Evolutionary conservation across 64 coral and sea anemone genomes (phyloP), one percentile per base, ranked within the genome.

Genomic region (Platygyra sinensis): DNA sequence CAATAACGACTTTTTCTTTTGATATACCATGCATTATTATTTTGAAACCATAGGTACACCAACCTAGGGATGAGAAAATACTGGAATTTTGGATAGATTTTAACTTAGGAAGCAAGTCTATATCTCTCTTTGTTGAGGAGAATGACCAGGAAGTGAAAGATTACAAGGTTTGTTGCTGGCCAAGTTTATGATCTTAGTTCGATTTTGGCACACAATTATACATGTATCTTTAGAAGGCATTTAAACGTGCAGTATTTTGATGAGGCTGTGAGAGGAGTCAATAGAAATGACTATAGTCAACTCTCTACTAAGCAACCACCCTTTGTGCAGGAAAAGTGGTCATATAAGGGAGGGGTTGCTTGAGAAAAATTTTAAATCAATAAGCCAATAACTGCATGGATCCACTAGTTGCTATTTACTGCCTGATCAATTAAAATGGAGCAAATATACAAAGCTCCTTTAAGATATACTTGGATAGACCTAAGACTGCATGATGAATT

Each of bases 81-180:
- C 10, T 2, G 5, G 81, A 85, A 5, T 85, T 85, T 85, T 85
- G 81, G 81, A 64, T 85, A 25, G 81, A 85, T 72, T 85, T 69
- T 39, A 85, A 85, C 81, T 50, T 71, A 10, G 33, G 62, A 51
- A 85, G 81, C 39, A 49, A 72, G 63, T 85, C 36, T 22, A 71
- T 85, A 8, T 71, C 62, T 1, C 61, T 85, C 8, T 69, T 69
- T 72, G 63, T 85, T 69, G 62, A 85, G 81, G 81, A 85, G 17
- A 15, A 13, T 51, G 62, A 85, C 81, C 18, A 50, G 6, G 22
- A 69, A 51, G 81, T 24, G 25, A 85, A 46, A 46, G 42, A 85
- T 71, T 46, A 50, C 33, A 72, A 85, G 81, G 81, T 85, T 71
- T 69, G 32, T 50, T 4, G 19, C 19, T 77, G 19, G 9, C 38